A percentile compares a stretch with the other conserved stretches of the same genome.
phyloP scores from a whole-genome alignment of 2,113 vertebrate species.

The Semnopithecus entellus region DNA sequence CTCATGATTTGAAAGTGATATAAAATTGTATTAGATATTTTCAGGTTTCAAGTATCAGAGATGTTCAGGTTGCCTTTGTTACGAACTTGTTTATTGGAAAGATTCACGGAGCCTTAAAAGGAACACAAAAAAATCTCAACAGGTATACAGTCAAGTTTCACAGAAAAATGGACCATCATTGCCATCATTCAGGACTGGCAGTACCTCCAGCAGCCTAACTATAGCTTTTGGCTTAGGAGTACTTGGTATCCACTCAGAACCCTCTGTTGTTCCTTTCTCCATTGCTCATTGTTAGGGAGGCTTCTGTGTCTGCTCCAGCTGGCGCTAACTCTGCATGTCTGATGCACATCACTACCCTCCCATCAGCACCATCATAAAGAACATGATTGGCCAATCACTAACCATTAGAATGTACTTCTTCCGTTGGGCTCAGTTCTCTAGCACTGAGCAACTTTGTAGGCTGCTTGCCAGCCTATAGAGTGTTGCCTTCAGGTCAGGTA shows the following conservation, averaged over 20 bases:
- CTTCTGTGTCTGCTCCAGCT: neutral
- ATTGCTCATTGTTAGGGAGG: neutral
- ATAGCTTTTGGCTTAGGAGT: neutral
- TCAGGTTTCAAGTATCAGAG: neutral
- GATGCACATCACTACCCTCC: neutral
- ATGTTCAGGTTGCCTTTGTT: neutral
- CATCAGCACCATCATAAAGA: neutral
- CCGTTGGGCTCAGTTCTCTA: neutral
- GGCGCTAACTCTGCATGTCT: neutral
- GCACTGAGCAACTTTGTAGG: neutral
- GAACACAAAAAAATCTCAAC: neutral
- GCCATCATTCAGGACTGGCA: neutral
- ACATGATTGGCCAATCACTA: neutral
- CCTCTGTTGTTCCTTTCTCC: neutral
- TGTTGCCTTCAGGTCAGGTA: neutral
- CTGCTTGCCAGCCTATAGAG: neutral
- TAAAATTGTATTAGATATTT: slow-evolving; percentile 18
- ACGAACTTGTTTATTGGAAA: neutral
- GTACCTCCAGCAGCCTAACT: neutral
- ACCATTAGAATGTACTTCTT: neutral
- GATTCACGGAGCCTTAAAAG: neutral
- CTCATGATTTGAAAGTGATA: neutral
- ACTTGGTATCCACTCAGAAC: neutral
- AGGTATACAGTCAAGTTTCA: neutral
- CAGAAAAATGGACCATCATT: neutral